These are phyloP conservation scores for Neogale vison DNA, from an alignment of 2,113 vertebrate genomes.

Conservation along the genomic window DNA sequence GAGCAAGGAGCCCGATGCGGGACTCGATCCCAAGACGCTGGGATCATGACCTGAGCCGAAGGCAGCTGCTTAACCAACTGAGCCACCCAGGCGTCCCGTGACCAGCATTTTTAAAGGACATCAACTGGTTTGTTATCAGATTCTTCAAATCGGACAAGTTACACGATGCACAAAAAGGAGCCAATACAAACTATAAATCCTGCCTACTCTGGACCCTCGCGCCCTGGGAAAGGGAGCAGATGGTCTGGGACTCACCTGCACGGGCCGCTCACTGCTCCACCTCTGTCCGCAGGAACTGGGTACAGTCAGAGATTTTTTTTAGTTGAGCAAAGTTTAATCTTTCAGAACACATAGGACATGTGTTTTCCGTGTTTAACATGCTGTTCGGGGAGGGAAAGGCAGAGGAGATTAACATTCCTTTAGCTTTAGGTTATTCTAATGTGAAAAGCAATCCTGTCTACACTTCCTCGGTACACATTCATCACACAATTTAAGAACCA, in stretches of 20 bases:
- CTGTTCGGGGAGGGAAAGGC: slow-evolving; percentile 82
- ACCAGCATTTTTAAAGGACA: background rate
- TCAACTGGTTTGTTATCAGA: background rate
- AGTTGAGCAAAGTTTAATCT: slow-evolving; percentile 85
- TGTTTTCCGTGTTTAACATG: slow-evolving; percentile 90
- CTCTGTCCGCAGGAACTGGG: slow-evolving; percentile 86
- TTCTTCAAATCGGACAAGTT: background rate
- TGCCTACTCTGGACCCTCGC: rapidly evolving
- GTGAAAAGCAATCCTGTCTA: background rate
- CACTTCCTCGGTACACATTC: background rate
- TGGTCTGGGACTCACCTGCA: slow-evolving; percentile 54
- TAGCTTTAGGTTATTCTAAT: background rate
- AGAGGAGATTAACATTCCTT: background rate
- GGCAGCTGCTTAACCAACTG: too few relatives aligned
- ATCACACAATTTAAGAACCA: background rate
- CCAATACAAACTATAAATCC: background rate
- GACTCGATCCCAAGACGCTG: too few relatives aligned
- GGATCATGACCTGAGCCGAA: too few relatives aligned
- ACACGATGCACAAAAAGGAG: background rate
- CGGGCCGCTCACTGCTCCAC: slow-evolving; percentile 81
- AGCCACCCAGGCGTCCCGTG: too few relatives aligned
- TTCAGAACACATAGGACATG: slow-evolving; percentile 96
- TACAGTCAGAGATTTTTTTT: slow-evolving; percentile 88
- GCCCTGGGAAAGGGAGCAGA: background rate
- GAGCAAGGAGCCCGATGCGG: too few relatives aligned